Percentiles rank a stretch among this genome's conserved stretches.
phyloP scores from a whole-genome alignment of 2,113 vertebrate genomes.

The Callipepla squamata region DNA sequence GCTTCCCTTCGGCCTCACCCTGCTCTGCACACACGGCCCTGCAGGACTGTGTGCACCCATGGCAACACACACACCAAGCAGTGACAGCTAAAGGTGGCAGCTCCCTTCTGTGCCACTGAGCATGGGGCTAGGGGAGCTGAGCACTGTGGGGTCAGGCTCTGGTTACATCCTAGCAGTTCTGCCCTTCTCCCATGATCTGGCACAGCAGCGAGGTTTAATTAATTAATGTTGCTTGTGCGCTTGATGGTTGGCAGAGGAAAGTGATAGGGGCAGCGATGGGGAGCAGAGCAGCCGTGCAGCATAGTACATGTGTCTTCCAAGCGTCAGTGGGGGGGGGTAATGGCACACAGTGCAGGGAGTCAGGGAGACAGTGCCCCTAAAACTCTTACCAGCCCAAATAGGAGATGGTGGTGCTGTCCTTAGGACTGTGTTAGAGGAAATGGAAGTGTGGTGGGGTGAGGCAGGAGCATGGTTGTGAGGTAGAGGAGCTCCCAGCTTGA shows the following conservation, averaged over 20 bases:
- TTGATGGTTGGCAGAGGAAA: neutral
- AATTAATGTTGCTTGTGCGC: neutral
- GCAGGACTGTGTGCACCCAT: neutral
- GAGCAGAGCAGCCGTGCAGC: neutral
- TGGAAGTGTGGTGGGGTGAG: no score
- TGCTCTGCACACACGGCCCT: neutral
- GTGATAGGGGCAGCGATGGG: neutral
- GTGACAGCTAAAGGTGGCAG: fast-evolving
- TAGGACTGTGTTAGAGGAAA: neutral
- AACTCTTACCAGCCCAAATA: fast-evolving
- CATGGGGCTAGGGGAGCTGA: neutral
- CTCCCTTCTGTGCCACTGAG: neutral
- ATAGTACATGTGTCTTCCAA: fast-evolving
- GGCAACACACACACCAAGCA: neutral
- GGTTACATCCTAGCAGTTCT: neutral
- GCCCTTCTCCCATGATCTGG: neutral
- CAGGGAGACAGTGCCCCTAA: fast-evolving
- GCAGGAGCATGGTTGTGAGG: neutral
- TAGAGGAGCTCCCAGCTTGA: neutral
- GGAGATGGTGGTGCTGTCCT: neutral
- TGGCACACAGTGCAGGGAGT: fast-evolving
- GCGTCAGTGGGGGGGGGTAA: neutral
- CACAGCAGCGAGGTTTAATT: neutral
- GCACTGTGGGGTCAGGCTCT: neutral
- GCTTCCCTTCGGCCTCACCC: constrained; percentile 43